Evolutionary conservation across 2,888 invertebrate species (phyloP).

Genomic region (Anagyrus pseudococci): DNA sequence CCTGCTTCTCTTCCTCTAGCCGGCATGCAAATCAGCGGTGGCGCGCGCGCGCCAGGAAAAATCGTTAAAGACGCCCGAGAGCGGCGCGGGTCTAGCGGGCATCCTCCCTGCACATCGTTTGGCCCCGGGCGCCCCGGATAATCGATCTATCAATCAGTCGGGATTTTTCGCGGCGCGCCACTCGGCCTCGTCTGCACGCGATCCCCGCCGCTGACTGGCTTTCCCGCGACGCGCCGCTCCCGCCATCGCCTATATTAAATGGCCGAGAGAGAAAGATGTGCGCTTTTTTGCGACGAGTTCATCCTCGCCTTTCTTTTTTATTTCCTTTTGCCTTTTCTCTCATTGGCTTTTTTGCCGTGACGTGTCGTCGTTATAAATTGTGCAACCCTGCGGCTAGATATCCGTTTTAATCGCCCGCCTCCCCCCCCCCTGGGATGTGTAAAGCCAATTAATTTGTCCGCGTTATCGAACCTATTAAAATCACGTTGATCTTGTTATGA

Average conservation of each 20-base stretch:
- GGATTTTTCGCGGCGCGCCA: constrained; percentile 17
- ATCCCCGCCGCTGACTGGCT: neutral
- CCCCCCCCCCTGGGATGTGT: too few relatives aligned
- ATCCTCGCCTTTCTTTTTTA: neutral
- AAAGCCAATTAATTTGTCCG: constrained; percentile 18
- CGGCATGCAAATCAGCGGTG: constrained; percentile 41
- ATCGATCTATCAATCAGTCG: constrained; percentile 36
- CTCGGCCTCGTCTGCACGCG: neutral
- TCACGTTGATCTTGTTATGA: too few relatives aligned
- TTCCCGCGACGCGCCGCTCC: too few relatives aligned
- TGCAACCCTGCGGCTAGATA: neutral
- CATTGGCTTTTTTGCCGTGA: neutral
- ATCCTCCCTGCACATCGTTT: neutral
- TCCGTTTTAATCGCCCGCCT: constrained; percentile 14
- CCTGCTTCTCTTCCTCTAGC: constrained; percentile 23
- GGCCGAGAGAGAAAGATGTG: too few relatives aligned
- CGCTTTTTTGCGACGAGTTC: constrained; percentile 5
- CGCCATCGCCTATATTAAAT: too few relatives aligned
- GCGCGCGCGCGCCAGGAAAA: constrained; percentile 6
- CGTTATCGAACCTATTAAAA: neutral
- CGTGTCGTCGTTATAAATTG: too few relatives aligned
- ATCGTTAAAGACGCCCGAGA: constrained; percentile 11
- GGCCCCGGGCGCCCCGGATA: constrained; percentile 29
- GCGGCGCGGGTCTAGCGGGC: neutral
- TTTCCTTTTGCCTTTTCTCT: neutral